These are phyloP conservation scores for Mustela nigripes DNA, from an alignment of 2,113 vertebrate genomes.

Conservation along the genomic window DNA sequence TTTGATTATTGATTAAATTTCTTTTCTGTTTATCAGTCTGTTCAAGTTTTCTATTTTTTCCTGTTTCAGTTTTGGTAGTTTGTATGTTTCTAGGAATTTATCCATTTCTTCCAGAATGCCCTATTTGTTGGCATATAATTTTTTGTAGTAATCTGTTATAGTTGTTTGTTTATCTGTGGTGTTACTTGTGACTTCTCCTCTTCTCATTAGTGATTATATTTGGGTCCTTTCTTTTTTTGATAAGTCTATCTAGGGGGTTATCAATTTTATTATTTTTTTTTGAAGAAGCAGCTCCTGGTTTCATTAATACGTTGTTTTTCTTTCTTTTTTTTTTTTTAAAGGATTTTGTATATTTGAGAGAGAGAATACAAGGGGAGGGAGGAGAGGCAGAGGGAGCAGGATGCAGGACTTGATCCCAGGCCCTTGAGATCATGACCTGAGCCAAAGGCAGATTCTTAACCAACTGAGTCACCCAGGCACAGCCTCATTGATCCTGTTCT, in stretches of 20 bases:
- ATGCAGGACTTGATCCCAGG: neutral
- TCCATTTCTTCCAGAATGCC: neutral
- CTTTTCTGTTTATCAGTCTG: neutral
- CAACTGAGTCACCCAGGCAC: neutral
- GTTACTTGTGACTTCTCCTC: neutral
- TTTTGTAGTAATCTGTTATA: too few relatives aligned
- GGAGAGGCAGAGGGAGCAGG: neutral
- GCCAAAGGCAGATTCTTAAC: neutral
- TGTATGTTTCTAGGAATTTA: neutral
- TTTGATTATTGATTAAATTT: neutral
- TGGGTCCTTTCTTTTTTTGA: neutral
- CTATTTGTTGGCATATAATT: neutral
- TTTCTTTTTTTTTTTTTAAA: neutral
- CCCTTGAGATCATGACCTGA: neutral
- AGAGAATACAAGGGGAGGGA: neutral
- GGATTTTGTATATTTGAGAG: neutral
- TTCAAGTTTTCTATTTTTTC: neutral
- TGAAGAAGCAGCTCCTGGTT: neutral
- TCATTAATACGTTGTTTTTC: neutral
- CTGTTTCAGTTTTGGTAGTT: neutral
- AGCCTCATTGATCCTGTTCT: neutral
- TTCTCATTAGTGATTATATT: neutral
- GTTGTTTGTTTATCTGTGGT: neutral
- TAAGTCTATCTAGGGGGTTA: neutral
- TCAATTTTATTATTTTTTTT: neutral